These are phyloP conservation scores for Ophraella communa DNA, from an alignment of 2,888 invertebrate genomes.

Conservation along the genomic window DNA sequence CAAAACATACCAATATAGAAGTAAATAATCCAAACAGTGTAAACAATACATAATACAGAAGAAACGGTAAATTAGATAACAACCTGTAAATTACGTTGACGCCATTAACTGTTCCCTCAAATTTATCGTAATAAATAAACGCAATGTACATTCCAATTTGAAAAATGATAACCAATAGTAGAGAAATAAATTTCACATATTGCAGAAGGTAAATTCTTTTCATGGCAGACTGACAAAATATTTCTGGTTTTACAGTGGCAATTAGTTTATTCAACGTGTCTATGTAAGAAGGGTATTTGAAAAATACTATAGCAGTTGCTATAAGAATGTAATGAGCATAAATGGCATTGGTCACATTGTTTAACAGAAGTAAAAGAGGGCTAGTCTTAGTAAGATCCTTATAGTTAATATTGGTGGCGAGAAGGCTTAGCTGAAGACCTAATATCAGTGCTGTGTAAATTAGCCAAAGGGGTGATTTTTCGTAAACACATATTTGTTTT, in stretches of 20 bases:
- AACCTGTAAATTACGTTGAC: slow-evolving; percentile 48
- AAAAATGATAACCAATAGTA: slow-evolving; percentile 38
- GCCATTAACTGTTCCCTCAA: slow-evolving; percentile 45
- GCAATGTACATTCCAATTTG: slow-evolving; percentile 44
- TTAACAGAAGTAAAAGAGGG: slow-evolving; percentile 50
- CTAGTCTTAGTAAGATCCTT: slow-evolving; percentile 41
- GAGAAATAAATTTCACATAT: slow-evolving; percentile 42
- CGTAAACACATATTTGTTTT: slow-evolving; percentile 49
- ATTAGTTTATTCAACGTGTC: slow-evolving; percentile 48
- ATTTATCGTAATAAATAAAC: slow-evolving; percentile 47
- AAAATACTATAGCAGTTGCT: slow-evolving; percentile 45
- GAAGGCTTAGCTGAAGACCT: slow-evolving; percentile 40
- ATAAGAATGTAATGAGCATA: slow-evolving; percentile 49
- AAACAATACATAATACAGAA: slow-evolving; percentile 51
- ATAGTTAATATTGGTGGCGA: slow-evolving; percentile 46
- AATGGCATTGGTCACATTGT: slow-evolving; percentile 50
- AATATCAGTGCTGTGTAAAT: slow-evolving; percentile 45
- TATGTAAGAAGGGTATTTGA: slow-evolving; percentile 48
- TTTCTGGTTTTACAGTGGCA: slow-evolving; percentile 47
- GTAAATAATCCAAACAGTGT: slow-evolving; percentile 44
- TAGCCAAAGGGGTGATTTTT: slow-evolving; percentile 49
- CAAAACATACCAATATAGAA: slow-evolving; percentile 55
- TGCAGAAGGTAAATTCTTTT: slow-evolving; percentile 42
- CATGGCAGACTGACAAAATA: slow-evolving; percentile 52
- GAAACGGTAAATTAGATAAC: slow-evolving; percentile 49